phyloP scores from a whole-genome alignment of 2,113 vertebrate species.

The Apteryx owenii region DNA sequence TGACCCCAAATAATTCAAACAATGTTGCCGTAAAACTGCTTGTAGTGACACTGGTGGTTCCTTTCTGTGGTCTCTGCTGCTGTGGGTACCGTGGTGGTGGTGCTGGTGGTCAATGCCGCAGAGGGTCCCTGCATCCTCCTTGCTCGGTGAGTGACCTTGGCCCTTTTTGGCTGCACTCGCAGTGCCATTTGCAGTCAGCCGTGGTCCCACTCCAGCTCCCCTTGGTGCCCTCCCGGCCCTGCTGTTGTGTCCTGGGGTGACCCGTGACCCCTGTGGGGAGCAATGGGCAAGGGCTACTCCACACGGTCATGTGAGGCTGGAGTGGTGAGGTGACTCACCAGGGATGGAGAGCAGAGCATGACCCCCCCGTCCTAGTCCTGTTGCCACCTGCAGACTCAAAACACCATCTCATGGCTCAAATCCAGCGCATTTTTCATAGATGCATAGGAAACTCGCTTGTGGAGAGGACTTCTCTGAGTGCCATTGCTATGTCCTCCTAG shows the following conservation, averaged over 20 bases:
- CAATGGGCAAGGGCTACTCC: rapidly evolving
- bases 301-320: too few species aligned
- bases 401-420: too few species aligned
- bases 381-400: too few species aligned
- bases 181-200: rapidly evolving
- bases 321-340: too few species aligned
- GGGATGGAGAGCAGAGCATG: too few species aligned
- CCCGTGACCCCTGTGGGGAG: too few species aligned
- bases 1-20: neutral
- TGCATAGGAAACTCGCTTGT: too few species aligned
- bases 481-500: too few species aligned
- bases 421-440: too few species aligned
- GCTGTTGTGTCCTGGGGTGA: neutral
- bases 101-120: neutral
- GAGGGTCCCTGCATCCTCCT: rapidly evolving
- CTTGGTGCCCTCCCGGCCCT: neutral
- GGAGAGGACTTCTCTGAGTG: too few species aligned
- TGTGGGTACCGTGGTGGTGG: too few species aligned
- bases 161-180: neutral
- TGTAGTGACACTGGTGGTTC: rapidly evolving
- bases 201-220: neutral
- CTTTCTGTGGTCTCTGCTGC: neutral
- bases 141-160: rapidly evolving
- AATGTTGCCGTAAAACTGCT: neutral
- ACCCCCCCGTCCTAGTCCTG: too few species aligned